These are phyloP conservation scores for Drosophila azteca DNA, from an alignment of 1,140 invertebrate species.

Conservation along the genomic window DNA sequence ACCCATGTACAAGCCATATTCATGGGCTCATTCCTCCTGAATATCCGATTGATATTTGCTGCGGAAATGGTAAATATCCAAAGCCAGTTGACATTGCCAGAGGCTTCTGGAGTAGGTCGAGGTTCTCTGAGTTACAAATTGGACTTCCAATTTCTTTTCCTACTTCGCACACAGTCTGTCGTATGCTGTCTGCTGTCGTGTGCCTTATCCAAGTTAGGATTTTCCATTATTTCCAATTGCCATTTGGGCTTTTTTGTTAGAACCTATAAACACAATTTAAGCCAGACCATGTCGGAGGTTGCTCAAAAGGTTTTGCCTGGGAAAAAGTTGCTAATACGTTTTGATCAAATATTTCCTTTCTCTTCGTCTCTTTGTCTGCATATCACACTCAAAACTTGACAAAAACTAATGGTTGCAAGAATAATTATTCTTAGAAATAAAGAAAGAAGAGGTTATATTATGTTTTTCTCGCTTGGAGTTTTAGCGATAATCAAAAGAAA, in stretches of 20 bases:
- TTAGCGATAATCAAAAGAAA: too few species aligned
- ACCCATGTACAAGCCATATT: background rate
- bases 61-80: constrained; percentile 28
- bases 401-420: too few species aligned
- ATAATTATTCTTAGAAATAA: too few species aligned
- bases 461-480: too few species aligned
- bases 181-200: too few species aligned
- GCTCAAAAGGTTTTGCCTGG: constrained; percentile 11
- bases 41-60: too few species aligned
- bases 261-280: constrained; percentile 52
- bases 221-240: constrained; percentile 44
- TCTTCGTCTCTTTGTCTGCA: too few species aligned
- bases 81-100: background rate
- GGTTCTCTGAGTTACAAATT: too few species aligned
- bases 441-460: too few species aligned
- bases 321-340: constrained; percentile 30
- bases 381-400: constrained; percentile 25
- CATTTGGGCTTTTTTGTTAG: constrained; percentile 50
- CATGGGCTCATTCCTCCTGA: background rate
- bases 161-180: too few species aligned
- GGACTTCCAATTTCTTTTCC: too few species aligned
- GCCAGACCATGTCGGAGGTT: constrained; percentile 12
- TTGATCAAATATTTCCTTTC: constrained; percentile 25
- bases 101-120: too few species aligned
- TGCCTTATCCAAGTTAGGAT: constrained; percentile 22